Conservation (phyloP, 2,113 vertebrate genomes). For the Columba livia region DNA sequence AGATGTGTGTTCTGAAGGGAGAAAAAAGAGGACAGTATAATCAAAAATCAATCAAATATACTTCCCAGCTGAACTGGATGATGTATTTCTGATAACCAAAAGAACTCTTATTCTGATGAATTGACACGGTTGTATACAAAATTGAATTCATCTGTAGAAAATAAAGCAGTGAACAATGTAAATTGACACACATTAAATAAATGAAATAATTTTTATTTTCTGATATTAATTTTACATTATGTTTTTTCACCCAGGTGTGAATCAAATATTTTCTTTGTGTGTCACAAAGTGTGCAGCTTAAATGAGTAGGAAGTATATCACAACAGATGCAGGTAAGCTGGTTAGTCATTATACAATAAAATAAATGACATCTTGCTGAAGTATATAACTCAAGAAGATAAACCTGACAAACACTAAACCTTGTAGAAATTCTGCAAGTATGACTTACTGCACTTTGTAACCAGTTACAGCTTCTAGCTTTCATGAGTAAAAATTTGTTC, state of each 20-base stretch:
- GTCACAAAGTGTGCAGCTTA: background rate
- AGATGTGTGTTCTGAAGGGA: background rate
- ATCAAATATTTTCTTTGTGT: background rate
- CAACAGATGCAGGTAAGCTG: background rate
- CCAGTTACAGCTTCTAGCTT: background rate
- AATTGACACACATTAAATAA: background rate
- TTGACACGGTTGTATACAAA: background rate
- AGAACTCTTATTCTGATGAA: background rate
- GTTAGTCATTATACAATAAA: slow-evolving; percentile 14
- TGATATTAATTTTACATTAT: background rate
- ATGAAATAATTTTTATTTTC: background rate
- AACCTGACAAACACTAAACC: slow-evolving; percentile 28
- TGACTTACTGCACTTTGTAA: background rate
- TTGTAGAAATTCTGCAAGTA: slow-evolving; percentile 26
- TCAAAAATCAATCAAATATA: background rate
- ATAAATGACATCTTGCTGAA: slow-evolving; percentile 32
- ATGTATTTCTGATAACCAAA: background rate
- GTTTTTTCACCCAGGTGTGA: slow-evolving; percentile 1
- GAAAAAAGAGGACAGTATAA: background rate
- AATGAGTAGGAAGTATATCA: background rate
- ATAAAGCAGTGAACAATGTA: background rate
- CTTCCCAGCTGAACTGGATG: background rate
- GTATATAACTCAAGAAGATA: slow-evolving; percentile 30
- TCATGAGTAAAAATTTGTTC: background rate
- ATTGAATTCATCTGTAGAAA: background rate